phyloP scores from a whole-genome alignment of 2,797 vertebrate genomes.

The Scomberomorus guttatus region DNA sequence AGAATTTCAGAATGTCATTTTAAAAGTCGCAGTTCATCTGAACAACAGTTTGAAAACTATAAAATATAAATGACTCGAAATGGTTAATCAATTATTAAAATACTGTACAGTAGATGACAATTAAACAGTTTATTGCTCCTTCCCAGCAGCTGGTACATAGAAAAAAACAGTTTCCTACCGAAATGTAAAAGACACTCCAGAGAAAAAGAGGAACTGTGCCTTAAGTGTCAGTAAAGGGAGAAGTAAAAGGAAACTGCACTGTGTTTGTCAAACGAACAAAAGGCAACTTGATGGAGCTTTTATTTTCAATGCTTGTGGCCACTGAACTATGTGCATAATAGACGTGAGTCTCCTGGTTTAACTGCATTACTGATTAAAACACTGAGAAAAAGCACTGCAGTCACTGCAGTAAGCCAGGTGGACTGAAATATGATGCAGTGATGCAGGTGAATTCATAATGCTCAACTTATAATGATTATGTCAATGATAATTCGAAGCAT shows the following conservation, averaged over 20 bases:
- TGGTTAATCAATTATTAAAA: not conserved
- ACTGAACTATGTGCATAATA: not conserved
- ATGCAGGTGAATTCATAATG: not conserved
- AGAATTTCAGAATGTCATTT: too few species aligned
- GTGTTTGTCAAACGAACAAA: not conserved
- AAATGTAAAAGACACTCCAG: not conserved
- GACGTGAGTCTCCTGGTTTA: not conserved
- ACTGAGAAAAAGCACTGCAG: not conserved
- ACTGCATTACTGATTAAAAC: constrained; percentile 9
- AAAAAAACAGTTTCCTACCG: not conserved
- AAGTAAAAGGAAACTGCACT: not conserved
- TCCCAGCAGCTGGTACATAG: not conserved
- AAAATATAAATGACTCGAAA: not conserved
- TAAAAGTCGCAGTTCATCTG: too few species aligned
- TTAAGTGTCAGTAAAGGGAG: not conserved
- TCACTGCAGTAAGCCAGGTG: not conserved
- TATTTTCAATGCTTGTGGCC: not conserved
- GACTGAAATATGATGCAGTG: not conserved
- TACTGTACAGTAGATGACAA: not conserved
- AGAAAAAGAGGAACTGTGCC: not conserved
- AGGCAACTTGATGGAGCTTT: not conserved
- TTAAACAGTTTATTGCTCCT: not conserved
- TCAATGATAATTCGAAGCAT: not conserved
- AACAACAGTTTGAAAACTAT: not conserved
- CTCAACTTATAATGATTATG: not conserved